Evolutionary conservation across 2,797 vertebrate species (phyloP), one percentile per base, ranked within the genome.

Genomic region (Cercopithecus mitis): DNA sequence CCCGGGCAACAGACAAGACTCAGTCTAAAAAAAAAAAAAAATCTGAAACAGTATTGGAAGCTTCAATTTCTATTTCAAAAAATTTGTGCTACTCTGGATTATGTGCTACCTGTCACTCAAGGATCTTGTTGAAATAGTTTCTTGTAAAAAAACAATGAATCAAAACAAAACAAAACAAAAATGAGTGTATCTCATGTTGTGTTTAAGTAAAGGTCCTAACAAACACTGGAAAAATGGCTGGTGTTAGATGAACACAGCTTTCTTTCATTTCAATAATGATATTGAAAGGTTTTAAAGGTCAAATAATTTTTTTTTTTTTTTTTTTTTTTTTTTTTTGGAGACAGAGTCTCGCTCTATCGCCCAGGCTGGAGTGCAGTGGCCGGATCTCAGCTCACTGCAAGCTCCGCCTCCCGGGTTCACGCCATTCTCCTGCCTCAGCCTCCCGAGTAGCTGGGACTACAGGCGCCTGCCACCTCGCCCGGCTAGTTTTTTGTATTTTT

Each of bases 181-280:
- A 27, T 8, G 17, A 76, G 25, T 33, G 33, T 76, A 61, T 39
- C 41, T 93, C 50, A 41, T 88, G n/a, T 30, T 94, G 13, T 96
- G 22, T 91, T 83, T 97, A 39, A 58, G 30, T 77, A 88, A 87
- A 83, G 36, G 43, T 43, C 81, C 58, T 24, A 86, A 41, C 12
- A 27, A 86, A 41, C 12, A 27, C 50, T 84, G 93, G 70, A 89
- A 61, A 87, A 83, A 81, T 86, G 41, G 30, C 30, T 72, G 22
- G 11, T 93, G 41, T 96, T 87, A 81, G 88, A 52, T 91, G 43
- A 94, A 76, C 33, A 45, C 30, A 95, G 39, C 39, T 70, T 83
- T 90, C 86, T 88, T 55, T 93, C 87, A 88, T 20, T 95, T 81
- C 25, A 90, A 70, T 93, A 95, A 72, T 94, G 58, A 95, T 82